phyloP scores from a whole-genome alignment of 1,140 invertebrate genomes.

The Agrilus planipennis region DNA sequence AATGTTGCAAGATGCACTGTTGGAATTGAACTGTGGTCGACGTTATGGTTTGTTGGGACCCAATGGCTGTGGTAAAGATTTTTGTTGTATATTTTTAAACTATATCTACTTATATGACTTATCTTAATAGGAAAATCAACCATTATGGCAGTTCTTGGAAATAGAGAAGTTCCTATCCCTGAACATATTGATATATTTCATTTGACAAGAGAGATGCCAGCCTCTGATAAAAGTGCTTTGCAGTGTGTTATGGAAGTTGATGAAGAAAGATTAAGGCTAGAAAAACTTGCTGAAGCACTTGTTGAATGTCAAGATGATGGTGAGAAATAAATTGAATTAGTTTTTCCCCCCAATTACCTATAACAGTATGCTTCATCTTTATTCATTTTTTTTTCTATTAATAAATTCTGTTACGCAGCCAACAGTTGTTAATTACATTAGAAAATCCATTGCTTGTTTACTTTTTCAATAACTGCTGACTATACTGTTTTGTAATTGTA shows the following conservation, averaged over 20 bases:
- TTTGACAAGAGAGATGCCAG: slow-evolving; percentile 91
- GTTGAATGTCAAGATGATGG: slow-evolving; percentile 79
- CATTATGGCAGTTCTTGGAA: slow-evolving; percentile 79
- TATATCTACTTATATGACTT: slow-evolving; percentile 1
- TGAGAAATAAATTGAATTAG: no score
- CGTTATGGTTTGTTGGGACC: slow-evolving; percentile 93
- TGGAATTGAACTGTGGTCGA: slow-evolving; percentile 94
- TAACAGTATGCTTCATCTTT: no score
- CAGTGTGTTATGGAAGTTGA: slow-evolving; percentile 98
- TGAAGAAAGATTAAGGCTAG: slow-evolving; percentile 80
- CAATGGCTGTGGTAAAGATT: slow-evolving; percentile 79
- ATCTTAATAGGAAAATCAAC: slow-evolving; percentile 72
- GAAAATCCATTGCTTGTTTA: no score
- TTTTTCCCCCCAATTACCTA: no score
- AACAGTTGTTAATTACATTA: no score
- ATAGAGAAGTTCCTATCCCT: slow-evolving; percentile 91
- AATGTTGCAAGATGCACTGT: slow-evolving; percentile 86
- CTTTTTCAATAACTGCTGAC: no score
- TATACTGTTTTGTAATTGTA: no score
- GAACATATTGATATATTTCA: slow-evolving; percentile 97
- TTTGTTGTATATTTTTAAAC: not conserved
- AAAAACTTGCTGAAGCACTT: slow-evolving; percentile 86
- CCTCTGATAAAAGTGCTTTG: slow-evolving; percentile 84
- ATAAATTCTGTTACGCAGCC: no score
- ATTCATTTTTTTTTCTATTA: no score